Evolutionary conservation across 2,797 vertebrate species (phyloP).

Genomic region (Argya squamiceps): DNA sequence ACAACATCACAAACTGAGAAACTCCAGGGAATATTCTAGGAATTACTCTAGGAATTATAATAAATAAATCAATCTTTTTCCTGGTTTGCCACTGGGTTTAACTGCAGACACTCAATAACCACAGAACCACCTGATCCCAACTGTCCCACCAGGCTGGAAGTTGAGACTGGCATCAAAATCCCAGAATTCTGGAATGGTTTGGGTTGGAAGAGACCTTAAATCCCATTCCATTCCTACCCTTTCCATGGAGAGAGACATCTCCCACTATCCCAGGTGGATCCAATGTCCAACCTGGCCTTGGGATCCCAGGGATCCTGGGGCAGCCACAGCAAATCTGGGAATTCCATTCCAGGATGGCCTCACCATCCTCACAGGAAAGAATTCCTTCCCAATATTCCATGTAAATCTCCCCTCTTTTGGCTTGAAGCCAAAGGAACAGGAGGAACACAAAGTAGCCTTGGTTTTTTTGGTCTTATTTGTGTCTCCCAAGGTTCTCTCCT

Average conservation of each 20-base stretch:
- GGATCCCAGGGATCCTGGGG: accelerated
- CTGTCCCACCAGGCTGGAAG: not conserved
- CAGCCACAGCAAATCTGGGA: not conserved
- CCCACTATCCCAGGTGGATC: accelerated
- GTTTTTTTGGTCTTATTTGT: accelerated
- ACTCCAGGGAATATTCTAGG: not conserved
- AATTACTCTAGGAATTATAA: not conserved
- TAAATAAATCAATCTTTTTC: not conserved
- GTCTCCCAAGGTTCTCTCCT: not conserved
- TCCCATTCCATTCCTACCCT: too few species aligned
- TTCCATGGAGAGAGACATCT: not conserved
- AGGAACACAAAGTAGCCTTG: accelerated
- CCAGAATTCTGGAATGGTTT: not conserved
- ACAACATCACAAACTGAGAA: not conserved
- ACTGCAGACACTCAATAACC: not conserved
- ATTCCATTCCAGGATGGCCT: not conserved
- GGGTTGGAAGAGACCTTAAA: not conserved
- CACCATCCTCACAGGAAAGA: accelerated
- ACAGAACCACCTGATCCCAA: not conserved
- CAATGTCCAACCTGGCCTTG: accelerated
- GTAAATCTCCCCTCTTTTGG: not conserved
- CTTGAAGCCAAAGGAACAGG: not conserved
- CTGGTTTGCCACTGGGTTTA: not conserved
- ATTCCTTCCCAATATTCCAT: not conserved
- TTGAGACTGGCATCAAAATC: not conserved